These are phyloP conservation scores for Romanomermis culicivorax DNA, from an alignment of 2,888 invertebrate species.

Conservation along the genomic window DNA sequence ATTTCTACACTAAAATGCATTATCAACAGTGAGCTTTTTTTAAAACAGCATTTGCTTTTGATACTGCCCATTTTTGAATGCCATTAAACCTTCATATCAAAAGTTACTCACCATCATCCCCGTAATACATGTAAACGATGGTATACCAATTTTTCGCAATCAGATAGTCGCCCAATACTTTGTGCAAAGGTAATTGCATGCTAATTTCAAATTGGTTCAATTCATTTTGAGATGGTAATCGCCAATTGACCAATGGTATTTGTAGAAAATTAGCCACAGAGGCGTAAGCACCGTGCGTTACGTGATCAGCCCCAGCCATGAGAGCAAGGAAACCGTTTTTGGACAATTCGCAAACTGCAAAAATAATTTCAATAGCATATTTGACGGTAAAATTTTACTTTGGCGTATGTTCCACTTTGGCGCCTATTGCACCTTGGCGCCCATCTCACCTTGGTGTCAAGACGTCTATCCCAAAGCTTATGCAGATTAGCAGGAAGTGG, in stretches of 20 bases:
- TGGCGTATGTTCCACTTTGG: no score
- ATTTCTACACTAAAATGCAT: no score
- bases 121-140: slow-evolving; percentile 71
- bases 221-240: slow-evolving; percentile 10
- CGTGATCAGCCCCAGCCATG: slow-evolving; percentile 18
- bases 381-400: no score
- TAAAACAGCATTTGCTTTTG: no score
- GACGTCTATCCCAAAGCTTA: no score
- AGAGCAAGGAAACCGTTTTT: slow-evolving; percentile 24
- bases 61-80: no score
- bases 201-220: slow-evolving; percentile 30
- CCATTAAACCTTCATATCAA: no score
- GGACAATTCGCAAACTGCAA: slow-evolving; percentile 23
- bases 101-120: slow-evolving; percentile 57
- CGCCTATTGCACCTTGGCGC: no score
- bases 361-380: no score
- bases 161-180: slow-evolving; percentile 80
- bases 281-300: slow-evolving; percentile 16
- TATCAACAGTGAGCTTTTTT: no score
- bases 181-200: slow-evolving; percentile 83
- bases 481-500: no score
- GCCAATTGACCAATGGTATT: slow-evolving; percentile 19
- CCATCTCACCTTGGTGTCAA: no score
- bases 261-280: slow-evolving; percentile 15
- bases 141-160: slow-evolving; percentile 70